phyloP scores from a whole-genome alignment of 92 coral and sea anemone genomes.

The Actinernus sp. region DNA sequence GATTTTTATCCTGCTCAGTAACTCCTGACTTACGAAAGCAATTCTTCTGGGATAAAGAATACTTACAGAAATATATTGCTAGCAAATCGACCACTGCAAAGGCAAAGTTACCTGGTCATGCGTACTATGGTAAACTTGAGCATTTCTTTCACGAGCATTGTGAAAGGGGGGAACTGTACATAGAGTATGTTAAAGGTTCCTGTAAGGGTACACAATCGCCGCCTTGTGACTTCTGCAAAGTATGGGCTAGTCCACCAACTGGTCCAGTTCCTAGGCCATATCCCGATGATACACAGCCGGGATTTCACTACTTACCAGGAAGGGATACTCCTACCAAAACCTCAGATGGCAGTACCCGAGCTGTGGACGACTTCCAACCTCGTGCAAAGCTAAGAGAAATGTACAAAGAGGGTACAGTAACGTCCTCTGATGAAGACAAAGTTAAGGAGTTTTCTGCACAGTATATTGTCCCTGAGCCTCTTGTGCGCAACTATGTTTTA shows the following conservation, averaged over 20 bases:
- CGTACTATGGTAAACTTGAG: slow-evolving; percentile 25
- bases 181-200: slow-evolving; percentile 53
- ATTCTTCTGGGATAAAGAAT: slow-evolving; percentile 34
- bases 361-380: slow-evolving; percentile 64
- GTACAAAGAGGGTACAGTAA: slow-evolving; percentile 4
- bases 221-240: slow-evolving; percentile 47
- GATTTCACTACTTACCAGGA: slow-evolving; percentile 60
- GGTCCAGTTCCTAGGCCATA: slow-evolving; percentile 62
- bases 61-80: slow-evolving; percentile 29
- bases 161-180: slow-evolving; percentile 45
- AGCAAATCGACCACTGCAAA: slow-evolving; percentile 36
- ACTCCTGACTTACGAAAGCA: slow-evolving; percentile 43
- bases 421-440: slow-evolving; percentile 35
- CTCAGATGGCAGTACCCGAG: slow-evolving; percentile 16
- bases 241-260: slow-evolving; percentile 52
- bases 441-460: slow-evolving; percentile 46
- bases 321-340: slow-evolving; percentile 33
- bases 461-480: slow-evolving; percentile 57
- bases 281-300: slow-evolving; percentile 48
- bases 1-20: slow-evolving; percentile 33
- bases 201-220: slow-evolving; percentile 22
- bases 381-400: slow-evolving; percentile 41
- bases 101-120: slow-evolving; percentile 37
- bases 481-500: slow-evolving; percentile 32
- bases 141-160: slow-evolving; percentile 11